Evolutionary conservation across 2,888 invertebrate genomes (phyloP).

Genomic region (Dysmachus trigonus): DNA sequence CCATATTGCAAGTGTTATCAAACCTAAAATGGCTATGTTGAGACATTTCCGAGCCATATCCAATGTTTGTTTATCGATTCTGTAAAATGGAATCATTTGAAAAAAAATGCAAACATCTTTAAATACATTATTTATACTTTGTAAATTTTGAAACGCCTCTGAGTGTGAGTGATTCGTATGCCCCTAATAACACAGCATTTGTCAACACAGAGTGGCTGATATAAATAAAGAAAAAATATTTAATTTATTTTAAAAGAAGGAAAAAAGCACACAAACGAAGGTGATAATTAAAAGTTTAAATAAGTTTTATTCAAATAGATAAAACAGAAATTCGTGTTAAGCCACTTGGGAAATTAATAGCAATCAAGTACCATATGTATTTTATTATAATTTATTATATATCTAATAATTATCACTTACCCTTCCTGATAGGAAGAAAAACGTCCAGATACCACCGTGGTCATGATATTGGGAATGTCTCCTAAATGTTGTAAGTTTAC

Average conservation of each 20-base stretch:
- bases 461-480: slow-evolving; percentile 63
- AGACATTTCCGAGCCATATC: not conserved
- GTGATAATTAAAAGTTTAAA: not conserved
- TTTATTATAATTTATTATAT: not conserved
- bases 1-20: not conserved
- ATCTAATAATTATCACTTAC: slow-evolving; percentile 60
- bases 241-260: not conserved
- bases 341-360: too few relatives aligned
- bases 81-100: not conserved
- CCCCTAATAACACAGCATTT: not conserved
- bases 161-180: not conserved
- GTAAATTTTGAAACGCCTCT: not conserved
- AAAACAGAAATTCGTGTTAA: too few relatives aligned
- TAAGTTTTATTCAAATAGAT: too few relatives aligned
- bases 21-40: not conserved
- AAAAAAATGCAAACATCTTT: not conserved
- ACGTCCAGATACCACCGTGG: slow-evolving; percentile 66
- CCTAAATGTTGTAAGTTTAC: slow-evolving; percentile 69
- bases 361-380: not conserved
- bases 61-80: not conserved
- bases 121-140: not conserved
- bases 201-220: not conserved
- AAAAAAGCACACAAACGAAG: not conserved
- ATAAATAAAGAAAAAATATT: not conserved
- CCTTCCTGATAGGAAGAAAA: slow-evolving; percentile 66